Base-by-base conservation (phyloP, 2,797 vertebrate species). In the Sylvilagus floridanus region DNA sequence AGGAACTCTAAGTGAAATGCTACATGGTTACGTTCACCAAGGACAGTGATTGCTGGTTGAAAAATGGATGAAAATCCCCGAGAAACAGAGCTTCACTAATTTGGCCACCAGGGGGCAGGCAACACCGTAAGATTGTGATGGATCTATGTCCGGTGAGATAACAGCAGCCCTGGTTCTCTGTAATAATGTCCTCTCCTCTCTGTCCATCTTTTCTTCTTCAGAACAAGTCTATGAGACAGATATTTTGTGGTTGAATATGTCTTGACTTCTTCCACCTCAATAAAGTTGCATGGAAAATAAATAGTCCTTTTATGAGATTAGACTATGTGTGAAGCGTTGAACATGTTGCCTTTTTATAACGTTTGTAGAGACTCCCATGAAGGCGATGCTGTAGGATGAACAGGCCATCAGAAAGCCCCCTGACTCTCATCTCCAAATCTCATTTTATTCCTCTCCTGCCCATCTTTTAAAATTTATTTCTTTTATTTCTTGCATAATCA, bases 71-170 rank as follows among this genome's bases (percentile, higher is more conserved):
- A 73, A 88, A 84, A 86, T 91, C 57, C 10, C 11, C 0, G 2
- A 47, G 47, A 71, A 94, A 76, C 30, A 13, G 4, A 11, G 24
- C 32, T 91, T 91, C 21, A 57, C 21, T 30, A 68, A 63, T 63
- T 17, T 50, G 50, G 62, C 87, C 96, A 91, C 91, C 68, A 94
- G 97, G 76, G 91, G 96, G 93, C 60, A 11, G 10, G 24, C 32
- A 42, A 82, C 37, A 72, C 93, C 35, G 52, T 86, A 78, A 57
- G 66, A 96, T 93, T 54, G 30, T 21, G 7, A 4, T 52, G 50
- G 3, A 69, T 87, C 54, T 1, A 0, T 63, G 10, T 32, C n/a
- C 21, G 11, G 37, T 32, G 37, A 85, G 83, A 84, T 32, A 13
- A 35, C 2, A 78, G 52, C 16, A 4, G 28, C 1, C 4, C 17